These are phyloP conservation scores for Babylonia areolata DNA, from an alignment of 1,140 invertebrate species.

Conservation along the genomic window DNA sequence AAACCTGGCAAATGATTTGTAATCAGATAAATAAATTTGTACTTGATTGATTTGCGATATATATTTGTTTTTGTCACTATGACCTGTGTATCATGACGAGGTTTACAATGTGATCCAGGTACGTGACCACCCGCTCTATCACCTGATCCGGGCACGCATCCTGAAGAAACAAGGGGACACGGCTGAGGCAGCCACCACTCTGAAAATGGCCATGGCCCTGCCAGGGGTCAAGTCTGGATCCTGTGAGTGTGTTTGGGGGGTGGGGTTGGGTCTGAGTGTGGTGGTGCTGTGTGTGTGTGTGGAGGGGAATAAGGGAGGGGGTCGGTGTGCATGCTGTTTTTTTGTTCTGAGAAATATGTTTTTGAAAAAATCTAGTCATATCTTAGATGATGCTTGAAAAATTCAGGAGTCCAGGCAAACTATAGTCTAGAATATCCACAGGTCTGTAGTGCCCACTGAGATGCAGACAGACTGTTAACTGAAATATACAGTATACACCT, in stretches of 20 bases:
- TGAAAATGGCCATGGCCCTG: slow-evolving; percentile 83
- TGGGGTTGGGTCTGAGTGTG: neutral
- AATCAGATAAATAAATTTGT: too few species aligned
- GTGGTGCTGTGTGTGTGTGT: neutral
- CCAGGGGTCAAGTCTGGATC: slow-evolving; percentile 69
- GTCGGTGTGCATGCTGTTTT: neutral
- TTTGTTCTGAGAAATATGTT: too few species aligned
- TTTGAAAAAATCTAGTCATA: too few species aligned
- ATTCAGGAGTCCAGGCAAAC: too few species aligned
- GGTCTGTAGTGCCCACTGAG: too few species aligned
- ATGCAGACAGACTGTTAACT: too few species aligned
- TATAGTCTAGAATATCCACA: too few species aligned
- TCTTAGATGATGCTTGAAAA: too few species aligned
- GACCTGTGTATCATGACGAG: neutral
- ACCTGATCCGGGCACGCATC: slow-evolving; percentile 89
- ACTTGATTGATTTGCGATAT: too few species aligned
- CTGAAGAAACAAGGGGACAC: slow-evolving; percentile 86
- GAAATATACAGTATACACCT: too few species aligned
- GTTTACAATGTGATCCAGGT: neutral
- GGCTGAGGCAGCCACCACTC: slow-evolving; percentile 85
- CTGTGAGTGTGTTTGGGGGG: slow-evolving; percentile 20
- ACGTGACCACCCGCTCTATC: slow-evolving; percentile 78
- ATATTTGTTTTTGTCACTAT: too few species aligned
- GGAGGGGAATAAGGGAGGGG: neutral
- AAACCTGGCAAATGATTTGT: too few species aligned